phyloP scores from a whole-genome alignment of 2,113 vertebrate species.

The Phylloscopus trochilus region DNA sequence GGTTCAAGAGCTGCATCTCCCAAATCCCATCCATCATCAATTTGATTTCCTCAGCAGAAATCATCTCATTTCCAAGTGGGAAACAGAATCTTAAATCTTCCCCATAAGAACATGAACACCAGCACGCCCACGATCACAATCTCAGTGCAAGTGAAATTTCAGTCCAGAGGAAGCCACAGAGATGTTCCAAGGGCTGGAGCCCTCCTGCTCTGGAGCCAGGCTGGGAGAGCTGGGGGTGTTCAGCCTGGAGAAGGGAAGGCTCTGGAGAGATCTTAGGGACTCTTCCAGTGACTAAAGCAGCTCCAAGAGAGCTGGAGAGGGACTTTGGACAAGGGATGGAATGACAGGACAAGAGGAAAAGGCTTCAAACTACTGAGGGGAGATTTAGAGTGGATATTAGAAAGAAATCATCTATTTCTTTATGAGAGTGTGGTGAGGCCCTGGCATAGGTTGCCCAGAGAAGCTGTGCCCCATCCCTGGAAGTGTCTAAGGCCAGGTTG shows the following conservation, averaged over 20 bases:
- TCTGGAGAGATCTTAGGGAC: background rate
- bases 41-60: background rate
- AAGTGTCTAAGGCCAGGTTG: too few relatives aligned
- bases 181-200: background rate
- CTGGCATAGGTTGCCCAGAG: too few relatives aligned
- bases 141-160: background rate
- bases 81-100: background rate
- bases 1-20: background rate
- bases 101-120: accelerated
- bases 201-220: background rate
- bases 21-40: background rate
- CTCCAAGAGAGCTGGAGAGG: background rate
- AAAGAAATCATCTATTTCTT: too few relatives aligned
- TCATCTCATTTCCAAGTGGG: background rate
- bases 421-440: too few relatives aligned
- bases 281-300: background rate
- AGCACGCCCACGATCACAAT: accelerated
- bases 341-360: too few relatives aligned
- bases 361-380: too few relatives aligned
- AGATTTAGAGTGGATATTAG: too few relatives aligned
- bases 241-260: background rate
- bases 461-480: too few relatives aligned
- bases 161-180: background rate
- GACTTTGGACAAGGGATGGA: too few relatives aligned
- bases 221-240: background rate